Evolutionary conservation across 2,797 vertebrate genomes (phyloP).

Genomic region (Acomys russatus): DNA sequence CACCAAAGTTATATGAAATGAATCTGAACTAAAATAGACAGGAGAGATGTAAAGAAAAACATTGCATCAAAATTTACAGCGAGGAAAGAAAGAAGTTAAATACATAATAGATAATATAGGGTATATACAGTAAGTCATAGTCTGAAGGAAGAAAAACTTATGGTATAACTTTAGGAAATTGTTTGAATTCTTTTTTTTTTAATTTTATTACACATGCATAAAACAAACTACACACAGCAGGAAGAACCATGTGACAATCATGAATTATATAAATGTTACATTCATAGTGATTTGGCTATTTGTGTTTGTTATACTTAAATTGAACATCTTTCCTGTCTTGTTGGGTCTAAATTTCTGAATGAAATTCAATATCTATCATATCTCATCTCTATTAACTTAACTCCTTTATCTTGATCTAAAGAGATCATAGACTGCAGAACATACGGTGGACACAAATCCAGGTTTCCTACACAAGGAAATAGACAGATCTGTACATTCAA

Average conservation of each 20-base stretch:
- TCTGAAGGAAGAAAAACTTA: not conserved
- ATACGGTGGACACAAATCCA: not conserved
- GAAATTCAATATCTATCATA: no score
- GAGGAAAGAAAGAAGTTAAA: not conserved
- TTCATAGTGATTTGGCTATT: no score
- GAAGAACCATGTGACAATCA: no score
- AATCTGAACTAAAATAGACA: not conserved
- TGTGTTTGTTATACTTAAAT: no score
- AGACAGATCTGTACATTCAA: not conserved
- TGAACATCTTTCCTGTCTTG: no score
- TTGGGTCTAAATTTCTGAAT: no score
- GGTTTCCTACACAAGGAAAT: not conserved
- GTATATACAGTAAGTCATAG: not conserved
- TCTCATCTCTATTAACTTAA: no score
- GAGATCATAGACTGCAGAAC: not conserved
- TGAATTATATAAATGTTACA: no score
- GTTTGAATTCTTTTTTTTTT: not conserved
- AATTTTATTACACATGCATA: no score
- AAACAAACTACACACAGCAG: no score
- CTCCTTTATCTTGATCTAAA: no score
- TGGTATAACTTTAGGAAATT: not conserved
- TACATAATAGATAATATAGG: not conserved
- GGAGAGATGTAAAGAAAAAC: constrained; percentile 7
- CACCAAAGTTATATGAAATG: not conserved
- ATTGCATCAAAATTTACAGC: not conserved